Evolutionary conservation across 2,113 vertebrate genomes (phyloP), one percentile per base, ranked within the genome.

Genomic region (Eidolon helvum): DNA sequence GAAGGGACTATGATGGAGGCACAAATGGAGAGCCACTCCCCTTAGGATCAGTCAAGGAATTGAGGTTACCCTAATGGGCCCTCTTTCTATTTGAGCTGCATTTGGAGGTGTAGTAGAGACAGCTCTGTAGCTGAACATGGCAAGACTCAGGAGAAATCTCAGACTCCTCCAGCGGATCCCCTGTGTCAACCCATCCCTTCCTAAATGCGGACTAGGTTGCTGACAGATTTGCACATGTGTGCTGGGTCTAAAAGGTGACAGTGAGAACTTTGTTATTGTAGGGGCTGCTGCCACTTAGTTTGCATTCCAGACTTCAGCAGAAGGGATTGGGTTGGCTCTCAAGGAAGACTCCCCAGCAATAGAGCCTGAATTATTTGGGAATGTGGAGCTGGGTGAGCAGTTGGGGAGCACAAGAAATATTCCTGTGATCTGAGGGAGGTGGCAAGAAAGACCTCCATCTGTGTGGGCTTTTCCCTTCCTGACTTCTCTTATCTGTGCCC

Each of bases 191-290:
- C 88, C 53, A n/a, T 82, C 95, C 74, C 78, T 65, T 55, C 75
- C 63, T 28, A 59, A 75, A 80, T 72, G 83, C 75, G 55, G 95
- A 5, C 83, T 21, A 8, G n/a, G 63, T 26, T 45, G 89, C 80
- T 86, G 69, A 65, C 57, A 21, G 43, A n/a, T 61, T 15, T 35
- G 72, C 24, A 26, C 59, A n/a, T 57, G 0, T 43, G 72, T 38
- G 21, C 48, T 26, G 88, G 72, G 66, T 87, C 66, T 86, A 40
- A 92, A 91, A 95, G 96, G 68, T 86, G 95, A 84, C 86, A 30
- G 6, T 16, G 53, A 91, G 88, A 96, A 96, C 95, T 96, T 96
- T 80, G 71, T 93, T 68, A 74, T 63, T 92, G 74, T 83, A 89
- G 91, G 75, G 74, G 38, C 71, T 83, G 84, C 71, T 80, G 84